phyloP scores from a whole-genome alignment of 2,113 vertebrate species.

The Oreochromis niloticus region DNA sequence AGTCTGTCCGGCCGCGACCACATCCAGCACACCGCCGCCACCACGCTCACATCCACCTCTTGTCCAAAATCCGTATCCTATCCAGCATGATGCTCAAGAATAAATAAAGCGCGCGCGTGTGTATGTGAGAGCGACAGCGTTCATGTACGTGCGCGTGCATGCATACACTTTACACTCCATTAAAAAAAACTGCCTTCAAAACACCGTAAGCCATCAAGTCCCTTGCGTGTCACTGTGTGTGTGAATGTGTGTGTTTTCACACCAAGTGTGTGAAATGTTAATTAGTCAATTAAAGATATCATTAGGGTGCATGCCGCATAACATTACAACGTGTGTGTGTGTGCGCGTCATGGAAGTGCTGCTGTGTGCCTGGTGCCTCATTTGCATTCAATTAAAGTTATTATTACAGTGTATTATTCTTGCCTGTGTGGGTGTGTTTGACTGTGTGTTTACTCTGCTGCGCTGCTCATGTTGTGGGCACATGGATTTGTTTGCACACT shows the following conservation, averaged over 20 bases:
- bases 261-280: conserved; percentile 44
- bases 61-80: background rate
- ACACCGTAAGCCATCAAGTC: background rate
- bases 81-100: conserved; percentile 27
- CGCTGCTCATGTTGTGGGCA: background rate
- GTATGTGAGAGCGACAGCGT: background rate
- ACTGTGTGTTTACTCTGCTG: background rate
- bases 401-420: background rate
- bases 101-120: background rate
- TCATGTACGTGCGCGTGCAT: background rate
- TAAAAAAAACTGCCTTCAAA: conserved; percentile 4
- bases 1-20: conserved; percentile 27
- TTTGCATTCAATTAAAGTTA: conserved; percentile 15
- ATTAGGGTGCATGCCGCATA: conserved; percentile 39
- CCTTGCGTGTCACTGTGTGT: background rate
- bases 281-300: conserved; percentile 54
- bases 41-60: background rate
- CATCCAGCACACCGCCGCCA: background rate
- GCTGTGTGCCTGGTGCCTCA: background rate
- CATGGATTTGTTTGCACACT: background rate
- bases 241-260: conserved; percentile 29
- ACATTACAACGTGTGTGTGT: background rate
- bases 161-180: background rate
- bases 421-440: background rate
- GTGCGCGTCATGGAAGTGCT: background rate